Evolutionary conservation across 2,888 invertebrate genomes (phyloP).

Genomic region (Drosophila vallismaia): DNA sequence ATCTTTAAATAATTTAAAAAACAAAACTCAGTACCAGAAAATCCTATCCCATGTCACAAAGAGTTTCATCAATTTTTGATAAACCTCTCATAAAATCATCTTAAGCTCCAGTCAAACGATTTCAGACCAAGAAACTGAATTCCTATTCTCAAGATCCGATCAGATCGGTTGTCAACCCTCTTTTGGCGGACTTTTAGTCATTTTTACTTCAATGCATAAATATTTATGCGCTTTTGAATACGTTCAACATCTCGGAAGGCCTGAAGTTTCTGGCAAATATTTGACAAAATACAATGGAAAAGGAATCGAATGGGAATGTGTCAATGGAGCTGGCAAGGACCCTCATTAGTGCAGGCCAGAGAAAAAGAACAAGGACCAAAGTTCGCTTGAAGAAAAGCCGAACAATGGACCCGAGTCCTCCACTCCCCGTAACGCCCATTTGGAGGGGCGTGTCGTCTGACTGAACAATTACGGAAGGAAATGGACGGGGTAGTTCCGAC

Average conservation of each 20-base stretch:
- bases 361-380: conserved; percentile 63
- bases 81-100: conserved; percentile 15
- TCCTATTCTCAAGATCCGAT: background rate
- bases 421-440: conserved; percentile 26
- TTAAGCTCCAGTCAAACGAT: background rate
- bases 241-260: conserved; percentile 53
- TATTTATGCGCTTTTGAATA: conserved; percentile 73
- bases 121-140: conserved; percentile 1
- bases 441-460: conserved; percentile 65
- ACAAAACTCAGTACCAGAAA: background rate
- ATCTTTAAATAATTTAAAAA: background rate
- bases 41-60: conserved; percentile 2
- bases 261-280: conserved; percentile 60
- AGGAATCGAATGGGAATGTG: conserved; percentile 56
- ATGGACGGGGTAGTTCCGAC: conserved; percentile 16
- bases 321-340: conserved; percentile 68
- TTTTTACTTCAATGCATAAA: conserved; percentile 75
- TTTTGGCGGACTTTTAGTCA: conserved; percentile 9
- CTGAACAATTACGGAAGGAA: conserved; percentile 65
- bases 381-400: conserved; percentile 47
- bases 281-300: conserved; percentile 62
- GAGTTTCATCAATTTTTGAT: background rate
- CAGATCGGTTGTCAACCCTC: conserved; percentile 27
- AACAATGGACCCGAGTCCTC: conserved; percentile 53
- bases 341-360: conserved; percentile 70